Evolutionary conservation across 2,797 vertebrate species (phyloP), one percentile per base, ranked within the genome.

Genomic region (Ctenopoma multispine): DNA sequence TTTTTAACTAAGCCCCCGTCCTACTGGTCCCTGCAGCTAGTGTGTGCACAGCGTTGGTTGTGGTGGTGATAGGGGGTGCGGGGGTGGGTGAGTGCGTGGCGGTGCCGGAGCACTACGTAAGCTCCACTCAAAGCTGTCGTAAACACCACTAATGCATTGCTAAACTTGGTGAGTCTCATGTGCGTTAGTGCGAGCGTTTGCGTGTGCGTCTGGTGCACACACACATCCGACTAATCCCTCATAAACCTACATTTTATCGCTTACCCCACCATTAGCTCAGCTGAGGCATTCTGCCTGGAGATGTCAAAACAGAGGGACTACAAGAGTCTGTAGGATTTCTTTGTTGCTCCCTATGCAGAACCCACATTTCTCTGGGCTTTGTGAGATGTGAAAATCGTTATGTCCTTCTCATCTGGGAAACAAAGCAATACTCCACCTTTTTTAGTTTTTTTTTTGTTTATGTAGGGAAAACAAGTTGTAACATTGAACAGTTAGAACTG

Each of bases 221-320:
- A 72, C 82, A 67, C 69, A 81, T 65, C 65, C 23, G 29, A 86
- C 84, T 94, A 94, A 94, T 94, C 92, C 92, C 87, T 90, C 87
- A 92, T 92, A 93, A 94, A 94, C 90, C 93, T 92, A 93, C 90
- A 93, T 93, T 94, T 93, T 90, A 93, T 91, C 75, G 80, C 88
- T 90, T 92, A 91, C 79, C 86, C 81, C 88, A 86, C 89, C 89
- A 89, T 91, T 88, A 92, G 82, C 87, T 87, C 87, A 76, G 86
- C 84, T 49, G 77, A 89, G 83, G 90, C 87, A 64, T 84, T 82
- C 80, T 87, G 89, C 90, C 90, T 90, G 84, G 82, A 88, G 86
- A 92, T 89, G 85, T 90, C 89, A 91, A 90, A 91, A 90, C 88
- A 89, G 72, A 86, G 74, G 77, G 80, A 82, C 84, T 70, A 82